A percentile compares a stretch with the other conserved stretches of the same genome.
Conservation (phyloP, 2,888 invertebrate species). For the Trypoxylon attenuatum region DNA sequence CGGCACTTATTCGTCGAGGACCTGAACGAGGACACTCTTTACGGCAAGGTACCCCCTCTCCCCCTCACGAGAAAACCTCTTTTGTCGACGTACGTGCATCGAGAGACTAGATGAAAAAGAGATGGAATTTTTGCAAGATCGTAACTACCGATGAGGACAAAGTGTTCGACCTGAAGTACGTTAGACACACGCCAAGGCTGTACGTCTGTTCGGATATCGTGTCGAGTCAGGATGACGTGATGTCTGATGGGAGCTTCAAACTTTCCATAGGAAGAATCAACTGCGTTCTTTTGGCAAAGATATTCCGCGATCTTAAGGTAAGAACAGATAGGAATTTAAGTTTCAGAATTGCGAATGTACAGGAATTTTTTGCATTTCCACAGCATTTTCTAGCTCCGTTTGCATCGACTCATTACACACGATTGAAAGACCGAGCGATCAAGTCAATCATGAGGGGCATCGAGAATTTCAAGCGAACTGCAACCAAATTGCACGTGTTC, state of each 20-base stretch:
- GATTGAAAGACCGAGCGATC: conserved; percentile 40
- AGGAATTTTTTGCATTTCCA: conserved; percentile 23
- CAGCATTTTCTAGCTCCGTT: conserved; percentile 79
- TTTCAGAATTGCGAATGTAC: neutral
- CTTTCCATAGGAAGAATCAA: conserved; percentile 84
- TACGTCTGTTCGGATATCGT: conserved; percentile 75
- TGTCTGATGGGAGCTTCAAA: conserved; percentile 83
- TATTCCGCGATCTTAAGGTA: conserved; percentile 81
- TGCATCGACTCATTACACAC: conserved; percentile 55
- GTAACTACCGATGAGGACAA: conserved; percentile 87
- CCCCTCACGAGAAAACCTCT: neutral
- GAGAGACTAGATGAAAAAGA: neutral
- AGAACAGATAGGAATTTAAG: conserved; percentile 3
- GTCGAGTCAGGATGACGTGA: conserved; percentile 76
- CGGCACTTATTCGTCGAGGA: conserved; percentile 83
- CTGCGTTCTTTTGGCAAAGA: conserved; percentile 81
- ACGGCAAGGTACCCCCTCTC: conserved; percentile 79
- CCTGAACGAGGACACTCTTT: conserved; percentile 83
- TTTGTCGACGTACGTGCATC: neutral
- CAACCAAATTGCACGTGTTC: conserved; percentile 78
- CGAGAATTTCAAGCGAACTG: conserved; percentile 75
- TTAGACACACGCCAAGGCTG: conserved; percentile 80
- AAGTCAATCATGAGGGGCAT: conserved; percentile 66
- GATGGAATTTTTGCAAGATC: conserved; percentile 76
- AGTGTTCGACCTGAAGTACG: conserved; percentile 86